Evolutionary conservation across 1,140 invertebrate genomes (phyloP), one percentile per base, ranked within the genome.

Genomic region (Cydia strobilella): DNA sequence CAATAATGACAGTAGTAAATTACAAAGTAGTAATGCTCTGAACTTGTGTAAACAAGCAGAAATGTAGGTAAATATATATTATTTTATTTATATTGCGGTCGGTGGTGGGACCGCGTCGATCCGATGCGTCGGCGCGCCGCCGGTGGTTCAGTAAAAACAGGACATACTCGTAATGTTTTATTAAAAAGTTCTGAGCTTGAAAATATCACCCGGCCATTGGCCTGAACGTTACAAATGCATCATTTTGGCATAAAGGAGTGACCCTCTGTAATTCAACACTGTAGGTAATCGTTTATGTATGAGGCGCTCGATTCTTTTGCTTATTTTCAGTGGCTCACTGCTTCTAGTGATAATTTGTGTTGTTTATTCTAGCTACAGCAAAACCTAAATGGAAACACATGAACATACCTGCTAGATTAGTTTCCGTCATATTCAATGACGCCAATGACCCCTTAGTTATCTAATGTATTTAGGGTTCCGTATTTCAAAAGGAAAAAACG

Each of bases 121-220:
- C 62, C 42, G 59, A 66, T 71, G 73, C 71, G 25, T 4, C 25
- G 66, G 9, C 65, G 27, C 54, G 54, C 54, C 54, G 18, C 54
- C 54, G 18, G n/a, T 59, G 18, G 54, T 7, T 48, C 62, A 5
- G 48, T 48, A 79, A 80, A 78, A 75, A 81, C 76, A 76, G 42
- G 62, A 76, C 39, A 45, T 59, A 59, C 75, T 74, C 75, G 27
- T 69, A 69, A 78, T 79, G 74, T 80, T 79, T 80, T 75, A 81
- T 79, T 78, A 77, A 79, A 79, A 42, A 77, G 63, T 71, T 20
- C 51, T 20, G 27, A 69, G 72, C 72, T 76, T 73, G 75, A 76
- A 76, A 74, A 69, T 76, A 78, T 76, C 75, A 76, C 48, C 54
- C 72, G 76, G 74, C 76, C 77, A 63, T 79, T 77, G 74, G 15